phyloP scores from a whole-genome alignment of 2,113 vertebrate species.

The Albula glossodonta region DNA sequence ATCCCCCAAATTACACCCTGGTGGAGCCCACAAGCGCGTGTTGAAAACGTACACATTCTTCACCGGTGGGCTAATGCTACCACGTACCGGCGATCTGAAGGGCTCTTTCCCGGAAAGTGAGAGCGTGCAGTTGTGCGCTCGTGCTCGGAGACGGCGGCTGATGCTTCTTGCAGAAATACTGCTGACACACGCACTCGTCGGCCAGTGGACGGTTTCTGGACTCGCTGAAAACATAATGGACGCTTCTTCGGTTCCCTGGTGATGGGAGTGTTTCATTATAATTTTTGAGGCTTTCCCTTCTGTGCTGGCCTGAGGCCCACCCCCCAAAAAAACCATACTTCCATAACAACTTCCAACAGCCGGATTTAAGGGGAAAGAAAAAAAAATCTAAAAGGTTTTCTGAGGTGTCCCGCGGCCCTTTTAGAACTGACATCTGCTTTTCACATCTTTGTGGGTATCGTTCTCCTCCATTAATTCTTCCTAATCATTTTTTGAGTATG shows the following conservation, averaged over 20 bases:
- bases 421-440: background rate
- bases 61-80: background rate
- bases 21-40: background rate
- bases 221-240: conserved; percentile 29
- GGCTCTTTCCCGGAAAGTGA: background rate
- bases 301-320: background rate
- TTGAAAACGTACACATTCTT: background rate
- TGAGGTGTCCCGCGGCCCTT: background rate
- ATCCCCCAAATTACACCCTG: background rate
- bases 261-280: background rate
- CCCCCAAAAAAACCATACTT: background rate
- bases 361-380: background rate
- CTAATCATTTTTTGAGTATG: background rate
- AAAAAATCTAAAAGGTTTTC: background rate
- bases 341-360: background rate
- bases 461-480: background rate
- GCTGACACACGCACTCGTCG: conserved; percentile 22
- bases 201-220: conserved; percentile 4
- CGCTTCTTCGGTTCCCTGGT: background rate
- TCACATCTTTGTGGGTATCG: background rate
- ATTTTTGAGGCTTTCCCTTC: conserved; percentile 16
- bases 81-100: background rate
- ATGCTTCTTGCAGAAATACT: background rate
- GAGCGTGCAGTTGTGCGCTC: background rate
- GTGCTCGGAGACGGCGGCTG: background rate